Conservation (phyloP, 1,140 invertebrate species). For the Limonius californicus region DNA sequence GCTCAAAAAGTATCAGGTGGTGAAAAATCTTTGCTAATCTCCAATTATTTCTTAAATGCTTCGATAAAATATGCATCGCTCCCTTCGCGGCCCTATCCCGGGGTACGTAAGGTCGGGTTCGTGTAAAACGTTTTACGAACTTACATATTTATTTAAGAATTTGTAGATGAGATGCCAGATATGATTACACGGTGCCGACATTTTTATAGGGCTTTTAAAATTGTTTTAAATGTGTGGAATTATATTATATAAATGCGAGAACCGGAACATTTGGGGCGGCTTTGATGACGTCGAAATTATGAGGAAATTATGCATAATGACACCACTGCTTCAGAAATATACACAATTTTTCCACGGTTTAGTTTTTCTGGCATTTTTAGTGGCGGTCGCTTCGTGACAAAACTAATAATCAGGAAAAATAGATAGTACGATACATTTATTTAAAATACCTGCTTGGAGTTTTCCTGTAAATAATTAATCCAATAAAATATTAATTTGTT, state of each 20-base stretch:
- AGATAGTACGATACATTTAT: too few species aligned
- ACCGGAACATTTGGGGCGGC: not conserved
- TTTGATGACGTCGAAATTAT: not conserved
- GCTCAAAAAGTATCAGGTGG: conserved; percentile 8
- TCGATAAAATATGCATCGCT: conserved; percentile 5
- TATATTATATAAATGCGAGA: conserved; percentile 14
- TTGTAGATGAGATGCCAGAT: conserved; percentile 11
- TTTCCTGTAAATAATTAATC: too few species aligned
- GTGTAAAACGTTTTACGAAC: not conserved
- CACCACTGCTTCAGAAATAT: too few species aligned
- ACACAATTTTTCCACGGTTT: too few species aligned
- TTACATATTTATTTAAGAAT: conserved; percentile 4
- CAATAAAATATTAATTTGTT: too few species aligned
- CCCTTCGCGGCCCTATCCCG: not conserved
- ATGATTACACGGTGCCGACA: conserved; percentile 7
- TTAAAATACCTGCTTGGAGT: too few species aligned
- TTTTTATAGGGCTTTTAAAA: conserved; percentile 8
- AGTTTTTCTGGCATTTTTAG: too few species aligned
- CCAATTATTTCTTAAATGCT: conserved; percentile 10
- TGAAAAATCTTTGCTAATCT: conserved; percentile 12
- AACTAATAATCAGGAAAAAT: too few species aligned
- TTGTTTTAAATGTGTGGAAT: conserved; percentile 5
- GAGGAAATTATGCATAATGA: conserved; percentile 3
- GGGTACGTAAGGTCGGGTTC: not conserved
- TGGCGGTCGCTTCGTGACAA: too few species aligned